Conservation (phyloP, 2,797 vertebrate genomes). For the Kryptopterus vitreolus region DNA sequence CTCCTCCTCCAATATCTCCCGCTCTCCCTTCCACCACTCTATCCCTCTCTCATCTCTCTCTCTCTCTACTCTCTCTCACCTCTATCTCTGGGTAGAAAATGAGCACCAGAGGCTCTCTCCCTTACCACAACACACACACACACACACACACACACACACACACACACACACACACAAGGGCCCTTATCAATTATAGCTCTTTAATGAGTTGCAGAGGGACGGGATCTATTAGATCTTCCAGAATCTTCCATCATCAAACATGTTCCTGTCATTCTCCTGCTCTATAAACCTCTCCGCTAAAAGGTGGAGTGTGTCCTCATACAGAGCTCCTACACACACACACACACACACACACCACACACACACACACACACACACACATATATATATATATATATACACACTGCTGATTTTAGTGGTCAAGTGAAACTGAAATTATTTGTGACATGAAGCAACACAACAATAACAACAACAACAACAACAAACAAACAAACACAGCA, state of each 20-base stretch:
- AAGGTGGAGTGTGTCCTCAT: background rate
- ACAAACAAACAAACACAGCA: background rate
- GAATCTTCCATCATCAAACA: background rate
- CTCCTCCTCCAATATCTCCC: no score
- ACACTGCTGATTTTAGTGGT: background rate
- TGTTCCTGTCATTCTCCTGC: background rate
- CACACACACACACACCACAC: background rate
- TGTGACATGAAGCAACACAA: background rate
- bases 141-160: background rate
- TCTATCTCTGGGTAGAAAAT: slow-evolving; percentile 55
- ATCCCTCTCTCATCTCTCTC: no score
- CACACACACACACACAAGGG: background rate
- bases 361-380: background rate
- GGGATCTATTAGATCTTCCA: slow-evolving; percentile 11
- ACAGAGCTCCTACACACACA: background rate
- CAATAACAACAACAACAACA: background rate
- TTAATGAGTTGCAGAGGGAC: slow-evolving; percentile 68
- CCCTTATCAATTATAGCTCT: slow-evolving; percentile 49
- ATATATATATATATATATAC: background rate
- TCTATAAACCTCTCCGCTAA: background rate
- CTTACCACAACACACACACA: background rate
- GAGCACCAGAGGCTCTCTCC: slow-evolving; percentile 10
- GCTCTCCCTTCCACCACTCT: no score
- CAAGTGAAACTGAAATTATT: background rate
- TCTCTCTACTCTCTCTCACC: no score